Base-by-base conservation (phyloP, 2,797 vertebrate species). In the Zenarchopterus dispar region DNA sequence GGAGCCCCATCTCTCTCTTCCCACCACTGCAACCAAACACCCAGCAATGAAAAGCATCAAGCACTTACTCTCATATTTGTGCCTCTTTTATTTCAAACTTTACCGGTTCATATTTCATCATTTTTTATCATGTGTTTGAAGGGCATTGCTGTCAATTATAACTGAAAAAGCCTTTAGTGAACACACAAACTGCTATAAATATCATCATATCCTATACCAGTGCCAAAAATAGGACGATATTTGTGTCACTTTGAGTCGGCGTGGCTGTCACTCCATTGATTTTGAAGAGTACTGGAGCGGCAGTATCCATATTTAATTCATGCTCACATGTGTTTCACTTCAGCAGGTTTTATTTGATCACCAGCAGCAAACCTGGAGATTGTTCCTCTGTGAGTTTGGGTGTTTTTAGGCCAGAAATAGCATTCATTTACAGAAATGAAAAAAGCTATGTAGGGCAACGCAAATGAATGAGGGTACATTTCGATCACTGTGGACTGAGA, bases 321-420 rank as follows among this genome's bases (percentile, higher is more conserved):
- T 47, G 21, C 56, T 71, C 63, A 51, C 64, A 69, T 58, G 43
- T 41, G 53, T 80, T 61, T 58, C 47, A 61, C 54, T 60, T 50
- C 66, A 66, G 57, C 81, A 70, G 72, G 82, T 86, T 90, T 66
- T 78, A 90, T 90, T 72, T 84, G 88, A 91, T 80, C 85, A 78
- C 69, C 65, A 70, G 52, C 8, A 41, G 80, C 67, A 73, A 74
- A 70, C 79, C 61, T 55, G 73, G 64, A 79, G 75, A 88, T 77
- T 86, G 84, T 83, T 87, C 77, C 73, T 78, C 64, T 8, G 46
- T 92, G 56, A 90, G 75, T 84, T 80, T 84, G 63, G 80, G 87
- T 92, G 86, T 81, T 91, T 87, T 81, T 75, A 52, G 56, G 36
- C 23, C 55, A 57, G 56, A 82, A 66, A 62, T 70, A 65, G 55